phyloP scores from a whole-genome alignment of 1,140 invertebrate genomes.

The Leptoteleia sp. region DNA sequence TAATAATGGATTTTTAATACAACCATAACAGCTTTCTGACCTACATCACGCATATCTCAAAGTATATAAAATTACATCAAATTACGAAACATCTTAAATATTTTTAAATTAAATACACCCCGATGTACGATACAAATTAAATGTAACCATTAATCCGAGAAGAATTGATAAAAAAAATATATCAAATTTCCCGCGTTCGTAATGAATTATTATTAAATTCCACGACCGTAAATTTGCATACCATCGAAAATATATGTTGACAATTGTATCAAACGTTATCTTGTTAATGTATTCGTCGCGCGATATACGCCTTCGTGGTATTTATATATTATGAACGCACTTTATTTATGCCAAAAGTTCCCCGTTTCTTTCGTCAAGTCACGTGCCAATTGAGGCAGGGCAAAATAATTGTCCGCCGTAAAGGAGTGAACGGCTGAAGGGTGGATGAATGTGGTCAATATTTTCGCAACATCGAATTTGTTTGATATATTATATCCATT shows the following conservation, averaged over 20 bases:
- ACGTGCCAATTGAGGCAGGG: constrained; percentile 68
- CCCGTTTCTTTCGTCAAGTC: constrained; percentile 50
- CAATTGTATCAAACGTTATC: constrained; percentile 26
- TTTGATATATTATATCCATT: constrained; percentile 78
- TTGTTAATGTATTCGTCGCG: constrained; percentile 28
- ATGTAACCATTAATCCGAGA: too few species aligned
- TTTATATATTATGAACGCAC: constrained; percentile 36
- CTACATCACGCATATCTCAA: too few species aligned
- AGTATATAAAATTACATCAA: too few species aligned
- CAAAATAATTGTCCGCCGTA: constrained; percentile 71
- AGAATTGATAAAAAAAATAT: too few species aligned
- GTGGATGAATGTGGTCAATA: constrained; percentile 73
- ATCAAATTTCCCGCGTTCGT: too few species aligned
- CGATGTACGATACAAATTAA: too few species aligned
- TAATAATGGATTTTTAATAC: too few species aligned
- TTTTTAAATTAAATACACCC: too few species aligned
- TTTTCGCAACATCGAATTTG: constrained; percentile 73
- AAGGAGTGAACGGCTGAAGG: constrained; percentile 53
- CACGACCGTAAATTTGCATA: not conserved
- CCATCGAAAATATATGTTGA: not conserved
- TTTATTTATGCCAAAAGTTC: constrained; percentile 45
- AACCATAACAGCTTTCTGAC: too few species aligned
- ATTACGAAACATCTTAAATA: too few species aligned
- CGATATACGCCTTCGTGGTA: constrained; percentile 27
- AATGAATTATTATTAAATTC: not conserved